These are phyloP conservation scores for Rhagoletis pomonella DNA, from an alignment of 1,140 invertebrate genomes.

Conservation along the genomic window DNA sequence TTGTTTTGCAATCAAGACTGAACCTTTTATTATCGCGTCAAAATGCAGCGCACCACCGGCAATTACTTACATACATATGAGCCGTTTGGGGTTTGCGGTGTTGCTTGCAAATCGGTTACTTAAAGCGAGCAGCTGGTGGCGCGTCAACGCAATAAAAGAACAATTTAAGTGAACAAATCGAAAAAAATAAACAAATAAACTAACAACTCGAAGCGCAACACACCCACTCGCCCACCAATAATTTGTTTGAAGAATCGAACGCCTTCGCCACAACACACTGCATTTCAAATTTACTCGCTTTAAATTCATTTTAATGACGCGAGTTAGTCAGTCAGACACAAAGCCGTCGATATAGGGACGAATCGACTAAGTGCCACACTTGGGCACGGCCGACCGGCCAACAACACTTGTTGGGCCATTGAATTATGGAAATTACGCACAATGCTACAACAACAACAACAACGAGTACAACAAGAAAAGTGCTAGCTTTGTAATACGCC, in stretches of 20 bases:
- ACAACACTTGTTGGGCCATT: conserved; percentile 24
- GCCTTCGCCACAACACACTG: too few relatives aligned
- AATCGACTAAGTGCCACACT: not conserved
- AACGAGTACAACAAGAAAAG: not conserved
- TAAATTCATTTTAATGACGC: not conserved
- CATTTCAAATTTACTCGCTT: not conserved
- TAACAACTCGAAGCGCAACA: not conserved
- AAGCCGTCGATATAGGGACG: not conserved
- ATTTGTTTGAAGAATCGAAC: too few relatives aligned
- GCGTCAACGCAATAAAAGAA: not conserved
- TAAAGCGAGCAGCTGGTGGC: not conserved
- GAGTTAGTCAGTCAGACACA: not conserved
- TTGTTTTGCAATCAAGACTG: not conserved
- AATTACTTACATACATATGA: not conserved
- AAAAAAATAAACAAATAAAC: conserved; percentile 3
- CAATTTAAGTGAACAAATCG: not conserved
- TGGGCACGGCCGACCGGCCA: conserved; percentile 1
- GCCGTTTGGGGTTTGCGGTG: not conserved
- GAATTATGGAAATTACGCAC: conserved; percentile 45
- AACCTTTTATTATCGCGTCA: not conserved
- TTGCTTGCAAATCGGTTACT: conserved; percentile 29
- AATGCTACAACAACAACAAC: not conserved
- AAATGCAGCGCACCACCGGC: not conserved
- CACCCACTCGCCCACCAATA: not conserved
- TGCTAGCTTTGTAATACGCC: not conserved